Evolutionary conservation across 2,888 invertebrate species (phyloP).

Genomic region (Tenthredo mesomela): DNA sequence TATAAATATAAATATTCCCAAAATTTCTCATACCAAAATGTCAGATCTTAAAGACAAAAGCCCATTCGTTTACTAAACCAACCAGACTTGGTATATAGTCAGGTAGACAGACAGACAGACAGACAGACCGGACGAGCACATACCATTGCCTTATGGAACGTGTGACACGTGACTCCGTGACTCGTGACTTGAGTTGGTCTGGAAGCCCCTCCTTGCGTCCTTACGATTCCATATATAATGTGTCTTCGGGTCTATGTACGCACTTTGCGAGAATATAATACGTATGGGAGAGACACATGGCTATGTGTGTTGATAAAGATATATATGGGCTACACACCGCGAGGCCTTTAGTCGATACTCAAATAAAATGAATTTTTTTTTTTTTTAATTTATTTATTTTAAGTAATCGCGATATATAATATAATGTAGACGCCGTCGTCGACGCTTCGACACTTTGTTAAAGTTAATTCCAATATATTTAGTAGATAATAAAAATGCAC

Average conservation of each 20-base stretch:
- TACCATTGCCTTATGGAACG: conserved; percentile 70
- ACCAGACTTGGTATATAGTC: conserved; percentile 54
- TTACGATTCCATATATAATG: background rate
- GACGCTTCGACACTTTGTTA: background rate
- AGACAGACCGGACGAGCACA: conserved; percentile 65
- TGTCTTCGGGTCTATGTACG: background rate
- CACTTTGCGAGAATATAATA: background rate
- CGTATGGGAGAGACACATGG: no score
- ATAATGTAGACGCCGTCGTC: no score
- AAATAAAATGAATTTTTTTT: background rate
- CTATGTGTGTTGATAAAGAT: background rate
- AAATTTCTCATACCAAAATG: conserved; percentile 64
- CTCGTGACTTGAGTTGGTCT: conserved; percentile 36
- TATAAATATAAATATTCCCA: no score
- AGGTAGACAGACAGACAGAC: conserved; percentile 36
- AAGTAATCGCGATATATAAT: no score
- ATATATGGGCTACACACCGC: background rate
- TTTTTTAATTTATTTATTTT: background rate
- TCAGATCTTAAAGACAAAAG: conserved; percentile 72
- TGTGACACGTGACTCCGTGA: conserved; percentile 42
- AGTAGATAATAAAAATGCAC: background rate
- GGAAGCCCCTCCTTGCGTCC: conserved; percentile 17
- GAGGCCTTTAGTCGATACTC: background rate
- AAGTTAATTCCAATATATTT: conserved; percentile 5
- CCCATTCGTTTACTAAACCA: conserved; percentile 64